Conservation (phyloP, 2,797 vertebrate genomes). For the Fringilla coelebs region DNA sequence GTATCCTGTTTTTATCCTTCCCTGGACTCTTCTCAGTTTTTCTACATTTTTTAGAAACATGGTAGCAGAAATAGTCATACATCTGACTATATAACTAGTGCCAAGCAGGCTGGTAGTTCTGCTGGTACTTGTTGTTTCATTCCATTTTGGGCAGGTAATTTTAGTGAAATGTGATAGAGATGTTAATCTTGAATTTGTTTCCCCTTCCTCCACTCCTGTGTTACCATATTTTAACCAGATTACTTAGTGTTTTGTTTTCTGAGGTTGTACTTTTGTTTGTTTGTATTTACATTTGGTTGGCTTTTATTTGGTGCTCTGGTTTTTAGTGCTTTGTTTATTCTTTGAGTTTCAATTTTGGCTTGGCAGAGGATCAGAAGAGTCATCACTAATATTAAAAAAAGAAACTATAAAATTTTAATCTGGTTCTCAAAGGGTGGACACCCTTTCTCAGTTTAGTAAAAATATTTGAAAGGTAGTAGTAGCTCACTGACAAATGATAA, state of each 20-base stretch:
- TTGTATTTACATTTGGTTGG: background rate
- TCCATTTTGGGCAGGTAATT: background rate
- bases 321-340: background rate
- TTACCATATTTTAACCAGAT: background rate
- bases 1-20: too few species aligned
- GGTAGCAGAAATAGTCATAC: background rate
- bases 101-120: background rate
- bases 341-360: background rate
- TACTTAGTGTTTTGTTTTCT: background rate
- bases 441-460: background rate
- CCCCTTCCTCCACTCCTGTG: background rate
- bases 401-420: background rate
- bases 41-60: background rate
- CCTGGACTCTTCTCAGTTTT: background rate
- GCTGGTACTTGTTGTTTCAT: background rate
- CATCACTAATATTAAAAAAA: background rate
- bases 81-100: background rate
- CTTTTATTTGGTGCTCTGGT: accelerated
- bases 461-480: background rate
- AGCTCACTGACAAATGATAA: background rate
- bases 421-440: background rate
- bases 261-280: background rate
- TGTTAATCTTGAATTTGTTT: background rate
- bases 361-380: background rate
- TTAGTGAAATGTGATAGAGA: background rate